A percentile compares a stretch with the other conserved stretches of the same genome.
Conservation (phyloP, 1,140 invertebrate genomes). For the Delia radicum region DNA sequence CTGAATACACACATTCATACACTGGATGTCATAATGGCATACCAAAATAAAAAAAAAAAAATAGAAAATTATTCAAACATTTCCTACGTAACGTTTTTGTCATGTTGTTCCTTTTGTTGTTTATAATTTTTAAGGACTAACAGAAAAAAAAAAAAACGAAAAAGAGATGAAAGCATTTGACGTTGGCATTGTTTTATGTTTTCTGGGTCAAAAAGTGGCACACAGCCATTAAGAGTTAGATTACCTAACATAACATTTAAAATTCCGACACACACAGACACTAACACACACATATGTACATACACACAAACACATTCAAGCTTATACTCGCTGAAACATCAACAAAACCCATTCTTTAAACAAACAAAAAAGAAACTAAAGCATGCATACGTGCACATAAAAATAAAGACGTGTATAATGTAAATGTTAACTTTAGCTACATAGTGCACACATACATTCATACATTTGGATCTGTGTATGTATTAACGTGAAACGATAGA, state of each 20-base stretch:
- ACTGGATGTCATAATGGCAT: no score
- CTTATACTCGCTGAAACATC: no score
- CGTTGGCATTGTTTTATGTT: constrained; percentile 19
- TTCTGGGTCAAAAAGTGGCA: constrained; percentile 21
- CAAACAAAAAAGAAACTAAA: not conserved
- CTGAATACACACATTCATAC: not conserved
- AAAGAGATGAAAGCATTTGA: constrained; percentile 17
- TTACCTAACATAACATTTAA: constrained; percentile 4
- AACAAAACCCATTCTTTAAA: not conserved
- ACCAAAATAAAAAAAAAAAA: not conserved
- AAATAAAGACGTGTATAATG: not conserved
- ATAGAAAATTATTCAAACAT: not conserved
- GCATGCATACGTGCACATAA: not conserved
- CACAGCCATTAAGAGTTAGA: constrained; percentile 19
- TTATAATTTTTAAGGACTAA: not conserved
- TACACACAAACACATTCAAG: not conserved
- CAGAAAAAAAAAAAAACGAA: not conserved
- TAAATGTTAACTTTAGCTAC: not conserved
- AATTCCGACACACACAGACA: not conserved
- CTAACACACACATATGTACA: not conserved
- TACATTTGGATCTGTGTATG: not conserved
- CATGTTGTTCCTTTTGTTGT: constrained; percentile 6
- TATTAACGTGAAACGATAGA: no score
- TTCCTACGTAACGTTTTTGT: not conserved
- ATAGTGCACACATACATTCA: not conserved